phyloP scores from a whole-genome alignment of 2,797 vertebrate genomes.

The Sardinella longiceps region DNA sequence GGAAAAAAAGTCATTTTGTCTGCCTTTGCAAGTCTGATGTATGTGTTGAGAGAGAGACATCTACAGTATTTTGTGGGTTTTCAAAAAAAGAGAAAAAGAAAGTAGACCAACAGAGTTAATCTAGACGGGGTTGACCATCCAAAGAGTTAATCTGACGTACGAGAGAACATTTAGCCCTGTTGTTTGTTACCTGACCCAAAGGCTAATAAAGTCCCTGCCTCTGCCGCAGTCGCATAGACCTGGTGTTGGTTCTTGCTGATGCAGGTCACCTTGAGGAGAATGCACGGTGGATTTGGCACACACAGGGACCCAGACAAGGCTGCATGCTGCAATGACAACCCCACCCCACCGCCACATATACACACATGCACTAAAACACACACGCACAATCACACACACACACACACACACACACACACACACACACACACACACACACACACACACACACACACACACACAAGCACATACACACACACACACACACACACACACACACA shows the following conservation, averaged over 20 bases:
- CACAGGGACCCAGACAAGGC: neutral
- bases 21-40: no score
- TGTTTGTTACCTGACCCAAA: neutral
- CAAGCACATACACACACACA: constrained; percentile 45
- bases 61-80: no score
- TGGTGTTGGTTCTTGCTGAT: constrained; percentile 35
- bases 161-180: no score
- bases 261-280: neutral
- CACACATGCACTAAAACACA: constrained; percentile 39
- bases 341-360: constrained; percentile 23
- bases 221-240: constrained; percentile 54
- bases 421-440: constrained; percentile 65
- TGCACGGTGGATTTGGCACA: neutral
- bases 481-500: constrained; percentile 17
- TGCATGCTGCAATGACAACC: no score
- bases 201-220: neutral
- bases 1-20: no score
- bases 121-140: no score
- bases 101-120: no score
- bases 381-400: constrained; percentile 41
- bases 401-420: constrained; percentile 24
- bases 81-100: no score
- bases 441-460: constrained; percentile 79
- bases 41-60: no score
- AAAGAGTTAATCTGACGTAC: no score